Conservation (phyloP, 1,140 invertebrate species). For the Hetaerina americana region DNA sequence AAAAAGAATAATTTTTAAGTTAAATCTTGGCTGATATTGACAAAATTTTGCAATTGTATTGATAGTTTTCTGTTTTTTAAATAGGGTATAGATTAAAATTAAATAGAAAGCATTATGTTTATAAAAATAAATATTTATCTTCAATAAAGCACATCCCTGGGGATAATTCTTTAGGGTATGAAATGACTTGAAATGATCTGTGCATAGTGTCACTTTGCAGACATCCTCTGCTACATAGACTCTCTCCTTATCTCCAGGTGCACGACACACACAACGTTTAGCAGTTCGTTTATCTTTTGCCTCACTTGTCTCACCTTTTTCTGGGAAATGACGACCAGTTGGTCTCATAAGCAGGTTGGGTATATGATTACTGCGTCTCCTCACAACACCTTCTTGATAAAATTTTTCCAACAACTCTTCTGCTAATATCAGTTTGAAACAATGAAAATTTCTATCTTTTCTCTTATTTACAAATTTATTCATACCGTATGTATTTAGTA, state of each 20-base stretch:
- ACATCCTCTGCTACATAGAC: neutral
- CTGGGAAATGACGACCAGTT: slow-evolving; percentile 16
- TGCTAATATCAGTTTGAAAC: too few relatives aligned
- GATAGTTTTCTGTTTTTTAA: too few relatives aligned
- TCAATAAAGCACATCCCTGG: too few relatives aligned
- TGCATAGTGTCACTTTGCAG: neutral
- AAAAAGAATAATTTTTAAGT: too few relatives aligned
- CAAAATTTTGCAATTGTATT: too few relatives aligned
- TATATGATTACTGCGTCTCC: slow-evolving; percentile 8
- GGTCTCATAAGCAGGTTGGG: slow-evolving; percentile 9
- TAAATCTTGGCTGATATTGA: too few relatives aligned
- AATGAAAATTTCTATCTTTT: slow-evolving; percentile 14
- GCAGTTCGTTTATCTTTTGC: slow-evolving; percentile 12
- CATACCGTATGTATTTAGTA: slow-evolving; percentile 13
- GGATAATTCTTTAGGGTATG: neutral
- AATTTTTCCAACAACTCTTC: too few relatives aligned
- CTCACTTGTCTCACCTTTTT: slow-evolving; percentile 10
- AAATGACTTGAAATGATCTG: neutral
- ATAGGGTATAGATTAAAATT: too few relatives aligned
- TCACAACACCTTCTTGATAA: slow-evolving; percentile 8
- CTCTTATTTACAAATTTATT: slow-evolving; percentile 10
- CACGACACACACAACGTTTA: slow-evolving; percentile 10
- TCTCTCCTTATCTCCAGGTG: neutral
- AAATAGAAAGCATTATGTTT: too few relatives aligned
- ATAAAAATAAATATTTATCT: too few relatives aligned